A percentile compares a stretch with the other conserved stretches of the same genome.
These are phyloP conservation scores for Zele albiditarsus DNA, from an alignment of 2,888 invertebrate genomes.

Conservation along the genomic window DNA sequence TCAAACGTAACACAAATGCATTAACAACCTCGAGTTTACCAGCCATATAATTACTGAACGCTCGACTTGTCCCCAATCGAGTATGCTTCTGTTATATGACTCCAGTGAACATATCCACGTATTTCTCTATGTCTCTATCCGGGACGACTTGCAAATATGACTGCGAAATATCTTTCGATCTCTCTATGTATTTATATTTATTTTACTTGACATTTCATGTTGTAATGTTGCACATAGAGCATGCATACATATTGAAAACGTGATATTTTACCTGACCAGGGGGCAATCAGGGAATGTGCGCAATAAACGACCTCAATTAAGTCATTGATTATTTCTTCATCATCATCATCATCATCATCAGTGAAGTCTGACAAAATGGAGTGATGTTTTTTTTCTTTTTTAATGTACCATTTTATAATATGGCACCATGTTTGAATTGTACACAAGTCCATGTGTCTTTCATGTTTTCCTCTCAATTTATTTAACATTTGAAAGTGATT, in stretches of 20 bases:
- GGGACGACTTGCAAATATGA: conserved; percentile 33
- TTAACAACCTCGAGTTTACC: conserved; percentile 23
- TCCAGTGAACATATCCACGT: conserved; percentile 29
- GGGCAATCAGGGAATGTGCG: background rate
- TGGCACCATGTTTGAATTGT: background rate
- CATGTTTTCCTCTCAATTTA: background rate
- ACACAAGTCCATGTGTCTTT: background rate
- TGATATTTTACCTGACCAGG: background rate
- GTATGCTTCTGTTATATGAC: conserved; percentile 28
- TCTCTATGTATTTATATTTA: conserved; percentile 9
- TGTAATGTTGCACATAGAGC: background rate
- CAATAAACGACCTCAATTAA: background rate
- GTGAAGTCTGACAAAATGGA: background rate
- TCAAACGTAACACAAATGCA: conserved; percentile 35
- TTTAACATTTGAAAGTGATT: background rate
- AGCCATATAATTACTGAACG: conserved; percentile 33
- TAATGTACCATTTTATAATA: background rate
- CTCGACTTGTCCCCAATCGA: conserved; percentile 30
- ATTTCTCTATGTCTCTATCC: conserved; percentile 12
- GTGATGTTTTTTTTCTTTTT: background rate
- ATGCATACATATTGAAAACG: background rate
- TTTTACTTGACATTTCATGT: conserved; percentile 7
- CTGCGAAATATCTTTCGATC: conserved; percentile 19
- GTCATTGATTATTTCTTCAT: background rate
- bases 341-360: background rate